phyloP scores from a whole-genome alignment of 2,797 vertebrate species.

The Melanotaenia nigrans region DNA sequence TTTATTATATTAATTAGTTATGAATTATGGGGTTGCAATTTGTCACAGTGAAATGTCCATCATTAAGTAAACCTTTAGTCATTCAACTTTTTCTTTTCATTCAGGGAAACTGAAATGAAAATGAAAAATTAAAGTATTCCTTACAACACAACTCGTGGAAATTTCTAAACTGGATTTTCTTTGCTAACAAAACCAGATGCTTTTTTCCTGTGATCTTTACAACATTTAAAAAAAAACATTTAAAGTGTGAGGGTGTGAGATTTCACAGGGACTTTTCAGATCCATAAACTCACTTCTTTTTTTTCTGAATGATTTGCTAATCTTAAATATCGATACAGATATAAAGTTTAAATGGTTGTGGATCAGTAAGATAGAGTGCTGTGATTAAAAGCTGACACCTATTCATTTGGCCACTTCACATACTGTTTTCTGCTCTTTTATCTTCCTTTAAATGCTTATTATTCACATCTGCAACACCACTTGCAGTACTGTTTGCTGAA shows the following conservation, averaged over 20 bases:
- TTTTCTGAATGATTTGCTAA: constrained; percentile 1
- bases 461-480: not conserved
- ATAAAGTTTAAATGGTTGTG: constrained; percentile 6
- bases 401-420: constrained; percentile 21
- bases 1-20: constrained; percentile 36
- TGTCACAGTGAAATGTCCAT: constrained; percentile 33
- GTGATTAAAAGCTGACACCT: not conserved
- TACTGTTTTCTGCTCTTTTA: constrained; percentile 10
- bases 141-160: not conserved
- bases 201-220: constrained; percentile 34
- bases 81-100: not conserved
- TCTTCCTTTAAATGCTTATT: not conserved
- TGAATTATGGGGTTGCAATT: constrained; percentile 26
- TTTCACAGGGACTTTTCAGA: not conserved
- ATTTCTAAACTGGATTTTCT: constrained; percentile 44
- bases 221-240: constrained; percentile 27
- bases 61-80: constrained; percentile 16
- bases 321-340: constrained; percentile 3
- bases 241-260: not conserved
- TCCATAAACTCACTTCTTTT: not conserved
- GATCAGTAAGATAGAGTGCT: constrained; percentile 4
- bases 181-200: not conserved
- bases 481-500: not conserved
- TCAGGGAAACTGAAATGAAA: constrained; percentile 56
- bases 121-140: constrained; percentile 50